Conservation (phyloP, 2,797 vertebrate species). For the Coreius guichenoti region DNA sequence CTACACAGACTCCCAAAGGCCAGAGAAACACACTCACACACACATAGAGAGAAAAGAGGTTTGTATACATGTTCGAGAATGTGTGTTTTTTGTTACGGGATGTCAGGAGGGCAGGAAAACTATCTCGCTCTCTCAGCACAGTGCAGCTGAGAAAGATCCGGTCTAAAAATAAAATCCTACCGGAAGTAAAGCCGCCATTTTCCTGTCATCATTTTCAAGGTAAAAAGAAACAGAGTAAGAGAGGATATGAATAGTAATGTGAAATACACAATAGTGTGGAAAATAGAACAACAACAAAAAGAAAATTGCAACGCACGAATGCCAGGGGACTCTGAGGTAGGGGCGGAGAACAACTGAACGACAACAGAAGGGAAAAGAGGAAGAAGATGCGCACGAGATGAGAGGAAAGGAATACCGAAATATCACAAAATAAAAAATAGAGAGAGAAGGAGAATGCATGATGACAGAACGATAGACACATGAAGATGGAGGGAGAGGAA, state of each 20-base stretch:
- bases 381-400: conserved; percentile 31
- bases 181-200: conserved; percentile 22
- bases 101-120: conserved; percentile 33
- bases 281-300: conserved; percentile 23
- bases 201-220: conserved; percentile 23
- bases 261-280: conserved; percentile 20
- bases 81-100: conserved; percentile 41
- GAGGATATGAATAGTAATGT: conserved; percentile 20
- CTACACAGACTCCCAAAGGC: conserved; percentile 46
- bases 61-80: conserved; percentile 23
- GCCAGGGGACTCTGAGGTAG: conserved; percentile 4
- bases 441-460: background rate
- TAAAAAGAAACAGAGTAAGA: background rate
- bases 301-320: background rate
- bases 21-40: conserved; percentile 68
- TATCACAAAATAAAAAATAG: conserved; percentile 64
- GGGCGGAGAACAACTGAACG: background rate
- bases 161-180: conserved; percentile 38
- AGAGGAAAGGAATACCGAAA: conserved; percentile 32
- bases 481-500: conserved; percentile 10
- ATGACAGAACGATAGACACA: conserved; percentile 29
- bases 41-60: conserved; percentile 23
- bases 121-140: background rate
- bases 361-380: conserved; percentile 47
- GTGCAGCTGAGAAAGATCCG: conserved; percentile 13